Conservation (phyloP, 2,888 invertebrate species). For the Platerodrilus igneus region DNA sequence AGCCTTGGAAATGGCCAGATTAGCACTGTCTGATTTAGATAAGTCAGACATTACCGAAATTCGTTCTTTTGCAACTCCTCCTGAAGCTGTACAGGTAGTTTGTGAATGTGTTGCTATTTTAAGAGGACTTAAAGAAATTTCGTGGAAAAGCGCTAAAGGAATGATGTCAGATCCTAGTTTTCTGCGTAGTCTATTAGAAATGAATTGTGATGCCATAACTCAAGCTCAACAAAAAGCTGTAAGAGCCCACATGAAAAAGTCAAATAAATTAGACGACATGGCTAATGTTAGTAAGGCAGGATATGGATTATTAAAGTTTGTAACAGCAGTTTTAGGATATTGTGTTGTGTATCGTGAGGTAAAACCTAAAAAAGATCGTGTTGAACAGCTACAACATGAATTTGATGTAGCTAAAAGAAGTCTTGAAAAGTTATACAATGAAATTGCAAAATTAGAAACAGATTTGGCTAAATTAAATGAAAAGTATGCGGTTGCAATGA, state of each 20-base stretch:
- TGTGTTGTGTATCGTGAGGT: constrained; percentile 83
- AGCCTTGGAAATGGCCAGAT: constrained; percentile 73
- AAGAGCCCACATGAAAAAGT: constrained; percentile 67
- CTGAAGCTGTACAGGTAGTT: constrained; percentile 81
- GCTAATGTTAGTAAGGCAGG: constrained; percentile 80
- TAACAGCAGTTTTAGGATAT: constrained; percentile 83
- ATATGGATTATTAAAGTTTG: constrained; percentile 77
- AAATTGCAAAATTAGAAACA: constrained; percentile 67
- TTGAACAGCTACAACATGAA: constrained; percentile 71
- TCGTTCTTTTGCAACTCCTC: constrained; percentile 86
- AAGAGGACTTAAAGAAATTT: constrained; percentile 75
- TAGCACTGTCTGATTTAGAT: constrained; percentile 77
- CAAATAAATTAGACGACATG: constrained; percentile 77
- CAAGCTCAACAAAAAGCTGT: constrained; percentile 65
- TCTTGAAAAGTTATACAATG: constrained; percentile 69
- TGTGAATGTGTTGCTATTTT: constrained; percentile 88
- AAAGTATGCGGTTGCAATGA: constrained; percentile 74
- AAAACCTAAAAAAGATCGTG: constrained; percentile 79
- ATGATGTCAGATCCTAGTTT: constrained; percentile 92
- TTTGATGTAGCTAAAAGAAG: constrained; percentile 58
- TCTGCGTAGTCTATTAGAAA: constrained; percentile 71
- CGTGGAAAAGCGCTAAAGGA: constrained; percentile 83
- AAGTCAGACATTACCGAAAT: constrained; percentile 91
- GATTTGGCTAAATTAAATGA: constrained; percentile 65
- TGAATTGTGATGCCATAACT: constrained; percentile 78